phyloP scores from a whole-genome alignment of 2,797 vertebrate genomes.

The Coranthus polyacanthus region DNA sequence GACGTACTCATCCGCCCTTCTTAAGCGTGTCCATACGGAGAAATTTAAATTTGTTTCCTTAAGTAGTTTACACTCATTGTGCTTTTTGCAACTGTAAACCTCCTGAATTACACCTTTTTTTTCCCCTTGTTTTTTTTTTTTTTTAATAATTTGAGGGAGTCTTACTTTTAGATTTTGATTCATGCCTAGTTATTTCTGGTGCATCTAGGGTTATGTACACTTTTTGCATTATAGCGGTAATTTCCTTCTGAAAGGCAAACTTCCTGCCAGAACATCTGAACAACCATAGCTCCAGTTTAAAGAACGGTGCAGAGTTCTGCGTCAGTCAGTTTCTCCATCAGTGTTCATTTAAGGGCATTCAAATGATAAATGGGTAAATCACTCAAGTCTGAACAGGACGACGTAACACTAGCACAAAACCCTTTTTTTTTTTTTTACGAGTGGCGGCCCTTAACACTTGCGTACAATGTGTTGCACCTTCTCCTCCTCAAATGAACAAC shows the following conservation, averaged over 20 bases:
- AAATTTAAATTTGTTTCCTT: conserved; percentile 34
- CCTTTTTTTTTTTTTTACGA: too few species aligned
- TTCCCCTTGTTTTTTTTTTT: too few species aligned
- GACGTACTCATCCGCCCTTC: conserved; percentile 16
- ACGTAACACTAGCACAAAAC: conserved; percentile 30
- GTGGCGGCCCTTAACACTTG: conserved; percentile 8
- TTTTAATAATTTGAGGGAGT: conserved; percentile 28
- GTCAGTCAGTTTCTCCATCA: conserved; percentile 18
- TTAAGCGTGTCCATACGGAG: conserved; percentile 29
- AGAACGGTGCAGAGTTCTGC: conserved; percentile 8
- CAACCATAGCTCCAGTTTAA: conserved; percentile 28
- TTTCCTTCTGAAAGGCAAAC: conserved; percentile 35
- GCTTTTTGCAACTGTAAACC: too few species aligned
- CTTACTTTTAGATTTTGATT: conserved; percentile 7
- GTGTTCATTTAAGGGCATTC: conserved; percentile 41
- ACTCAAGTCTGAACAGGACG: conserved; percentile 2
- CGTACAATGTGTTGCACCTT: conserved; percentile 19
- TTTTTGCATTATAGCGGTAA: conserved; percentile 14
- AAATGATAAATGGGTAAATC: conserved; percentile 11
- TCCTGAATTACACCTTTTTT: conserved; percentile 34
- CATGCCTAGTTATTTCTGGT: conserved; percentile 17
- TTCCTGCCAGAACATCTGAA: conserved; percentile 42
- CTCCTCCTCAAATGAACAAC: conserved; percentile 26
- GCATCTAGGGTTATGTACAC: conserved; percentile 30
- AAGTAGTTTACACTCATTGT: conserved; percentile 44